A percentile compares a stretch with the other conserved stretches of the same genome.
These are phyloP conservation scores for Lycorma delicatula DNA, from an alignment of 1,140 invertebrate genomes.

Conservation along the genomic window DNA sequence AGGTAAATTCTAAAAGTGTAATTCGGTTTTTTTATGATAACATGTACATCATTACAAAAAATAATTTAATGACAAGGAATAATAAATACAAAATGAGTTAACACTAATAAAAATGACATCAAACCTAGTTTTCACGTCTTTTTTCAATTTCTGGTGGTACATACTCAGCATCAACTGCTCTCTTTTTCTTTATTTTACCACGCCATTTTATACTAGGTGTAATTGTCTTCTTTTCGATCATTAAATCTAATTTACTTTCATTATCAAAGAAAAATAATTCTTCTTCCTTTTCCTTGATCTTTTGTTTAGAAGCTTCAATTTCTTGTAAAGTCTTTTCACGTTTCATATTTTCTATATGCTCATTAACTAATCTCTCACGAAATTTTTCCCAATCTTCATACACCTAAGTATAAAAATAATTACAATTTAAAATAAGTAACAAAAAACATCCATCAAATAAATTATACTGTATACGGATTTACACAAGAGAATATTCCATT, in stretches of 20 bases:
- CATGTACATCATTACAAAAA: too few species aligned
- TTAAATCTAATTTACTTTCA: constrained; percentile 59
- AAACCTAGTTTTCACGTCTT: background rate
- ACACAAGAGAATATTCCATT: too few species aligned
- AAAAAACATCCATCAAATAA: too few species aligned
- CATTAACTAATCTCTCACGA: constrained; percentile 37
- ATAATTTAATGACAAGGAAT: background rate
- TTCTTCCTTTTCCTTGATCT: constrained; percentile 50
- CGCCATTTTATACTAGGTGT: constrained; percentile 1
- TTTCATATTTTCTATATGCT: constrained; percentile 46
- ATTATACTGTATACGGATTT: too few species aligned
- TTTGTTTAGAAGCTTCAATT: constrained; percentile 49
- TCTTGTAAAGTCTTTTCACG: constrained; percentile 43
- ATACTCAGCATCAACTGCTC: background rate
- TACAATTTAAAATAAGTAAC: too few species aligned
- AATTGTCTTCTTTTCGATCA: constrained; percentile 45
- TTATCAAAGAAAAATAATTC: constrained; percentile 71
- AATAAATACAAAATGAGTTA: background rate
- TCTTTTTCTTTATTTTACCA: constrained; percentile 19
- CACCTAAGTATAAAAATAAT: constrained; percentile 35
- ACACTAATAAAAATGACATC: too few species aligned
- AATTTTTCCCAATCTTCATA: constrained; percentile 49
- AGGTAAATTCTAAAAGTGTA: too few species aligned
- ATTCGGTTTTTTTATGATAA: too few species aligned
- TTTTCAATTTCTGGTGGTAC: background rate